These are phyloP conservation scores for Eolophus roseicapilla DNA, from an alignment of 2,113 vertebrate species.

Conservation along the genomic window DNA sequence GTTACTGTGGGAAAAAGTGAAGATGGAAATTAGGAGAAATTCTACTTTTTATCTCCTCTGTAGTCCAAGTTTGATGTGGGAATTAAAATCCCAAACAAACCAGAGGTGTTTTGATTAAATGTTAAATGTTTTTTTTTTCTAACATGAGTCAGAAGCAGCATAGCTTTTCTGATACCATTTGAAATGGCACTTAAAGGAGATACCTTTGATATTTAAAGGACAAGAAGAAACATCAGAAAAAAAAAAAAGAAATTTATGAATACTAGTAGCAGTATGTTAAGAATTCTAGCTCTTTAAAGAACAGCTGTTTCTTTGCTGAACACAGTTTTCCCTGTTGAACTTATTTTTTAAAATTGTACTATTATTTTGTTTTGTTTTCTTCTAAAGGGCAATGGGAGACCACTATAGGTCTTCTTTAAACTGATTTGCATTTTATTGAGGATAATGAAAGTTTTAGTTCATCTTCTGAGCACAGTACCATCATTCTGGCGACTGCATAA, in stretches of 20 bases:
- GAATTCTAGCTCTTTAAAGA: background rate
- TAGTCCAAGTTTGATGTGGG: background rate
- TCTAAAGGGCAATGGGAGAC: background rate
- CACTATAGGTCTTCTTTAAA: slow-evolving; percentile 9
- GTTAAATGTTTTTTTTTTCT: background rate
- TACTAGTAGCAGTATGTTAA: background rate
- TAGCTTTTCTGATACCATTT: background rate
- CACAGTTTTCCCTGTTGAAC: background rate
- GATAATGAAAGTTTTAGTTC: slow-evolving; percentile 5
- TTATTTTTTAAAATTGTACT: background rate
- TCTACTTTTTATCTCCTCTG: background rate
- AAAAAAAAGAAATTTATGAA: background rate
- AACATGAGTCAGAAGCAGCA: background rate
- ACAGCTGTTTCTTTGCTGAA: background rate
- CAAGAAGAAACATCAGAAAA: background rate
- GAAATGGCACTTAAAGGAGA: background rate
- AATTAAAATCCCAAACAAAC: background rate
- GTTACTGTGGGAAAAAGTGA: background rate
- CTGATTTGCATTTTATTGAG: background rate
- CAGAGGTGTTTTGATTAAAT: background rate
- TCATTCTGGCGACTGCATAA: background rate
- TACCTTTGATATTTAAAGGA: background rate
- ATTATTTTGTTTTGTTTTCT: background rate
- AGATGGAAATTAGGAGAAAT: background rate
- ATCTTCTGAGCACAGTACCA: background rate